Percentiles rank a stretch among this genome's conserved stretches.
phyloP scores from a whole-genome alignment of 2,113 vertebrate genomes.

The Tringa solitaria region DNA sequence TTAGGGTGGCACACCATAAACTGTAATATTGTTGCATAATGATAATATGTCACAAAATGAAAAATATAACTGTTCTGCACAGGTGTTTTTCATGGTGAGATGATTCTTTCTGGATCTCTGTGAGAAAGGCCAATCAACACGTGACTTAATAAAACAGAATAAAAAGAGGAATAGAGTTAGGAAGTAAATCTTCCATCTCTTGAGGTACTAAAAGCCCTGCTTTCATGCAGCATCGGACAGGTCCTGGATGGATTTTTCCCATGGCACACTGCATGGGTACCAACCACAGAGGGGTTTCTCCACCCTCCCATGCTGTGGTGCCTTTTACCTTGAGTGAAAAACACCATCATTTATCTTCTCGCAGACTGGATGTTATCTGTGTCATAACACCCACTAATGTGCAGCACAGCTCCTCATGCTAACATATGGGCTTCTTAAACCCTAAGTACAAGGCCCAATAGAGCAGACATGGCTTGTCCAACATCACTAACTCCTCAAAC shows the following conservation, averaged over 20 bases:
- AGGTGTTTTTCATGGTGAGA: neutral
- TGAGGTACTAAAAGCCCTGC: neutral
- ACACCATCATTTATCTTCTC: neutral
- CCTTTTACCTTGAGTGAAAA: neutral
- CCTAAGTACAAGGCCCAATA: neutral
- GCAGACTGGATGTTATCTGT: neutral
- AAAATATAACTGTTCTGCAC: neutral
- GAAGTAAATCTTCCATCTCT: neutral
- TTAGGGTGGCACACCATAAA: neutral
- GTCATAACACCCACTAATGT: fast-evolving
- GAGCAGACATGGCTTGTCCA: neutral
- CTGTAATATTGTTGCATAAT: neutral
- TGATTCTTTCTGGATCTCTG: neutral
- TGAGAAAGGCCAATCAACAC: neutral
- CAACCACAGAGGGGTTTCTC: neutral
- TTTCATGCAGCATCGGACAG: neutral
- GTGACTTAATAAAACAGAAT: neutral
- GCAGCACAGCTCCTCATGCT: neutral
- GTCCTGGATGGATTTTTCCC: neutral
- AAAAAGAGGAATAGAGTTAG: neutral
- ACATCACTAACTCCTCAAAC: neutral
- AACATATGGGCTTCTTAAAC: neutral
- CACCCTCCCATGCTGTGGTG: neutral
- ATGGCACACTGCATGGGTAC: fast-evolving
- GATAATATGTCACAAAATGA: neutral